Conservation (phyloP, 2,888 invertebrate genomes). For the Lucinisca nassula region DNA sequence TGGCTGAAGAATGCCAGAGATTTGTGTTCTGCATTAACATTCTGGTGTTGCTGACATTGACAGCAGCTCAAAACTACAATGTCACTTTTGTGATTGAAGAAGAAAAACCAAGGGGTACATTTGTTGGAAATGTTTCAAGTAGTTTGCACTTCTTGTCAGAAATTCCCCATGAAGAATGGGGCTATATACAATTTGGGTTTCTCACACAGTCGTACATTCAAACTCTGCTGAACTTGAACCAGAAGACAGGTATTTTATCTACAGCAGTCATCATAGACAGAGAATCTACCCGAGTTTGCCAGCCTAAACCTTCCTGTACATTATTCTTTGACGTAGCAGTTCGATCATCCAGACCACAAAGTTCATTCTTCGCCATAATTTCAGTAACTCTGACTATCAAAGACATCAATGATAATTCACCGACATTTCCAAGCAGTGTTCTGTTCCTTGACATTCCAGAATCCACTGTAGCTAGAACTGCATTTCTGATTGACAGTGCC, state of each 20-base stretch:
- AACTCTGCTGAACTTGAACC: constrained; percentile 73
- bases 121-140: constrained; percentile 63
- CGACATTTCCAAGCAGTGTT: constrained; percentile 69
- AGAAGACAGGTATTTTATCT: constrained; percentile 73
- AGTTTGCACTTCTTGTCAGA: constrained; percentile 44
- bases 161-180: constrained; percentile 63
- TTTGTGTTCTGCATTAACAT: background rate
- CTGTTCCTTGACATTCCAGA: constrained; percentile 76
- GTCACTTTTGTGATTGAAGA: constrained; percentile 61
- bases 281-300: constrained; percentile 70
- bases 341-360: constrained; percentile 60
- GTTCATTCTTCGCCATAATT: constrained; percentile 71
- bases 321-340: constrained; percentile 75
- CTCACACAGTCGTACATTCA: constrained; percentile 71
- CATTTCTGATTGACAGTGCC: constrained; percentile 75
- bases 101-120: constrained; percentile 51
- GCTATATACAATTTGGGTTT: constrained; percentile 69
- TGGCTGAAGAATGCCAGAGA: background rate
- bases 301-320: constrained; percentile 61
- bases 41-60: background rate
- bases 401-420: constrained; percentile 81
- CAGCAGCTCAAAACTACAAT: constrained; percentile 58
- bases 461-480: constrained; percentile 70
- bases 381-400: constrained; percentile 71
- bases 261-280: constrained; percentile 76